These are phyloP conservation scores for Mobula birostris DNA, from an alignment of 2,113 vertebrate genomes.

Conservation along the genomic window DNA sequence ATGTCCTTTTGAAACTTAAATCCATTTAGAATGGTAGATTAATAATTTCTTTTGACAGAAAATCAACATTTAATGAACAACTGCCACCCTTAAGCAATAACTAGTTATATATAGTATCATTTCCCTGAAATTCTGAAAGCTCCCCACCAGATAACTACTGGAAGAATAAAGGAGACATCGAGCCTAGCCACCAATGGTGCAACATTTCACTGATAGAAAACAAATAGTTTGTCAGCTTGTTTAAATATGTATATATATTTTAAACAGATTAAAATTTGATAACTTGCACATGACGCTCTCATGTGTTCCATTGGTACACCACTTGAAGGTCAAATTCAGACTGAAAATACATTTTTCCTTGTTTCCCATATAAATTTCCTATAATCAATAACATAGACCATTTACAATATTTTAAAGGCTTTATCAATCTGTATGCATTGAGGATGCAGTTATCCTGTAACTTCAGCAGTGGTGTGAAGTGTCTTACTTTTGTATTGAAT, in stretches of 20 bases:
- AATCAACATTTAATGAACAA: slow-evolving; percentile 89
- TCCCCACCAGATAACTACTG: not conserved
- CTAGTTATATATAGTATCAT: slow-evolving; percentile 49
- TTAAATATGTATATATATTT: not conserved
- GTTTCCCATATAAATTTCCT: not conserved
- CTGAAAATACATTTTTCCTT: not conserved
- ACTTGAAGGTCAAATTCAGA: not conserved
- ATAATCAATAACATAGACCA: not conserved
- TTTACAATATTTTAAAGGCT: not conserved
- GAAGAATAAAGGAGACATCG: not conserved
- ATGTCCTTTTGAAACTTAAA: slow-evolving; percentile 49
- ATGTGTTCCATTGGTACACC: not conserved
- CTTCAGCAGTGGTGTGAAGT: not conserved
- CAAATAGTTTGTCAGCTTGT: not conserved
- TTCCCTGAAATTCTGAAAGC: slow-evolving; percentile 34
- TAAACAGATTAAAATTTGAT: slow-evolving; percentile 15
- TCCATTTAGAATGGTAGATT: slow-evolving; percentile 68
- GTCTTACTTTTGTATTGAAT: not conserved
- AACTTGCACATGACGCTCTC: not conserved
- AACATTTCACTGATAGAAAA: not conserved
- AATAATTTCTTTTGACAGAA: slow-evolving; percentile 77
- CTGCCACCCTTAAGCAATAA: slow-evolving; percentile 57
- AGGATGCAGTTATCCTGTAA: not conserved
- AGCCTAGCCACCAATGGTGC: not conserved
- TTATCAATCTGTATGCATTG: not conserved